These are phyloP conservation scores for Gyrodactylus salaris DNA, from an alignment of 1,140 invertebrate genomes.

Conservation along the genomic window DNA sequence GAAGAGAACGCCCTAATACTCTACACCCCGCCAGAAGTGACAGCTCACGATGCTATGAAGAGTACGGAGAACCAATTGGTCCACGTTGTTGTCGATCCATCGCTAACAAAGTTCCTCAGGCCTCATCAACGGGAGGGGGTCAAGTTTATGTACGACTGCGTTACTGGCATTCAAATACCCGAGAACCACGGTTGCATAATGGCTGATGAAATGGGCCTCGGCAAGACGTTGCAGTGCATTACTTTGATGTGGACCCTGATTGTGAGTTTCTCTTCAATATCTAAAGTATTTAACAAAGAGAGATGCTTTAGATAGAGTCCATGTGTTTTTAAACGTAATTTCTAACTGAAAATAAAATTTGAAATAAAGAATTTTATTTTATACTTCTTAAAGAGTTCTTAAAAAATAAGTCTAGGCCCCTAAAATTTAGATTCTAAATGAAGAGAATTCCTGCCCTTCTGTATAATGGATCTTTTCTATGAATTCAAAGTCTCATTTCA, in stretches of 20 bases:
- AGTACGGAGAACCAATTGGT: conserved; percentile 27
- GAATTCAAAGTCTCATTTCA: too few species aligned
- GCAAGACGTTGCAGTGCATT: conserved; percentile 92
- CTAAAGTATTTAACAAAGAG: too few species aligned
- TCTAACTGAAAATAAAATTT: too few species aligned
- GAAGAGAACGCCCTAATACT: conserved; percentile 66
- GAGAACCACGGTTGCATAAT: conserved; percentile 70
- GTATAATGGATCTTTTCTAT: too few species aligned
- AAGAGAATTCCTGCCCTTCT: too few species aligned
- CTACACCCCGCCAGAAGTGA: conserved; percentile 42
- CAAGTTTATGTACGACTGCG: conserved; percentile 98
- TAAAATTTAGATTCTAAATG: too few species aligned
- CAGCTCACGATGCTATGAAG: conserved; percentile 48
- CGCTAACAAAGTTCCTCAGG: conserved; percentile 49
- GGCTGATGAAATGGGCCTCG: conserved; percentile 81
- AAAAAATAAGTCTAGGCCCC: too few species aligned
- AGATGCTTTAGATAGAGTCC: too few species aligned
- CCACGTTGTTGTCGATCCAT: conserved; percentile 69
- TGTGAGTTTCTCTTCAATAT: conserved; percentile 12
- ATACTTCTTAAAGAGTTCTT: too few species aligned
- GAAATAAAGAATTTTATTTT: too few species aligned
- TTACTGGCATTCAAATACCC: conserved; percentile 56
- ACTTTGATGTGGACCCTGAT: conserved; percentile 74
- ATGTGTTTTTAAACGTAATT: too few species aligned
- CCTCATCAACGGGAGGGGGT: conserved; percentile 97